Conservation (phyloP, 2,888 invertebrate genomes). For the Scelioninae gen. 2 region DNA sequence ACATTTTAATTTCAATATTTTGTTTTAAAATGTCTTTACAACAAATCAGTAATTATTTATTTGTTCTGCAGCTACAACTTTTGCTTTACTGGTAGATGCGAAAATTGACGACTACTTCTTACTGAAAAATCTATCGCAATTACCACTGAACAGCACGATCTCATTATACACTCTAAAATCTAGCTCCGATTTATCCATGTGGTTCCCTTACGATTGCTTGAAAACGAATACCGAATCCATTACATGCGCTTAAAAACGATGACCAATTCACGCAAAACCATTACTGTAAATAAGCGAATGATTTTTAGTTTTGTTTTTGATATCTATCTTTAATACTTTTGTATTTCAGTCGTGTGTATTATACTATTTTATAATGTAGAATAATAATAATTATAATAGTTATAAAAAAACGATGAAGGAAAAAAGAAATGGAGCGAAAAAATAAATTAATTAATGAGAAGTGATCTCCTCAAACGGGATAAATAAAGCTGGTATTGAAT, state of each 20-base stretch:
- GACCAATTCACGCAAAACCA: slow-evolving; percentile 9
- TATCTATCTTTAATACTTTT: slow-evolving; percentile 56
- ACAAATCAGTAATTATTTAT: background rate
- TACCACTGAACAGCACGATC: slow-evolving; percentile 48
- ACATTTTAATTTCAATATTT: too few relatives aligned
- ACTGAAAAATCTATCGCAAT: slow-evolving; percentile 48
- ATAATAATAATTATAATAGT: too few relatives aligned
- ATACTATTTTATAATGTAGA: slow-evolving; percentile 45
- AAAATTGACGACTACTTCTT: slow-evolving; percentile 57
- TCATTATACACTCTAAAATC: slow-evolving; percentile 46
- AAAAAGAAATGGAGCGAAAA: slow-evolving; percentile 9
- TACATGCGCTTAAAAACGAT: slow-evolving; percentile 1
- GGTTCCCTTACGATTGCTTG: slow-evolving; percentile 34
- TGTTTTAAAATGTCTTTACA: too few relatives aligned
- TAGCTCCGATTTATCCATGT: slow-evolving; percentile 11
- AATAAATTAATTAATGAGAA: background rate
- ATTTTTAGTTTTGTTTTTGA: slow-evolving; percentile 49
- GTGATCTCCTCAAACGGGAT: too few relatives aligned
- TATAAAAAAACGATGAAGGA: slow-evolving; percentile 4
- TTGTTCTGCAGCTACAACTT: slow-evolving; percentile 65
- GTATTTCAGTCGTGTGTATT: slow-evolving; percentile 54
- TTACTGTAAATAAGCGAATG: slow-evolving; percentile 51
- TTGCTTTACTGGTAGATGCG: slow-evolving; percentile 66
- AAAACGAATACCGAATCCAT: slow-evolving; percentile 7
- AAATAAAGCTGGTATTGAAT: slow-evolving; percentile 19